These are phyloP conservation scores for Micrastur ruficollis DNA, from an alignment of 2,797 vertebrate genomes.

Conservation along the genomic window DNA sequence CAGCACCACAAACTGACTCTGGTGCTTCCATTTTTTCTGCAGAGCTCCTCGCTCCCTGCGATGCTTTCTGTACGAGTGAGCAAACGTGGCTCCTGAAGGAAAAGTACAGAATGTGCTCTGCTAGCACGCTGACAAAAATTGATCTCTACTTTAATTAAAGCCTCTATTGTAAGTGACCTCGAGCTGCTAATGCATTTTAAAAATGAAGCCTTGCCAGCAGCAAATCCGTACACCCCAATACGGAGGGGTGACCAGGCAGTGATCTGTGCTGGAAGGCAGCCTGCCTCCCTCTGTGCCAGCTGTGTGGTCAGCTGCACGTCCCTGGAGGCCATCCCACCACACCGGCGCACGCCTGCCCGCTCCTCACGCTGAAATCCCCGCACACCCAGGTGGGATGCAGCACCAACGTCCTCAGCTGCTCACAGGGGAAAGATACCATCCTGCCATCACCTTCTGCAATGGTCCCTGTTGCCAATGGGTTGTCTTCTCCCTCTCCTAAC, in stretches of 20 bases:
- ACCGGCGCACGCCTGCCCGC: accelerated
- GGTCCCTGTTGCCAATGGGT: background rate
- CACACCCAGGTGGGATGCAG: accelerated
- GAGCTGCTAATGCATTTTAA: conserved; percentile 49
- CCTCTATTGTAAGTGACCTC: conserved; percentile 62
- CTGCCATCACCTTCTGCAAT: background rate
- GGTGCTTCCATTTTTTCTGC: background rate
- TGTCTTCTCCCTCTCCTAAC: background rate
- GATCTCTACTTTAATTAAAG: conserved; percentile 71
- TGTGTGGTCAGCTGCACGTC: accelerated
- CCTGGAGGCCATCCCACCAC: background rate
- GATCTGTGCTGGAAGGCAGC: background rate
- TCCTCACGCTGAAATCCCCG: background rate
- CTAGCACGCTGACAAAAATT: conserved; percentile 53
- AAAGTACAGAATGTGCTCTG: conserved; percentile 66
- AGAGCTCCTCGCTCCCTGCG: background rate
- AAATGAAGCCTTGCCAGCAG: conserved; percentile 3
- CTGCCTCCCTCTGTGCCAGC: accelerated
- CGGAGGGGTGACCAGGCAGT: accelerated
- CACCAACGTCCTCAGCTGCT: background rate
- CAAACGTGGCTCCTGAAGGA: conserved; percentile 24
- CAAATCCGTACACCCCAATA: background rate
- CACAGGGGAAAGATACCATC: background rate
- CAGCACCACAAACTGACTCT: accelerated
- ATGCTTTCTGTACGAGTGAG: background rate